Evolutionary conservation across 2,888 invertebrate genomes (phyloP), one percentile per base, ranked within the genome.

Genomic region (Nineta flava): DNA sequence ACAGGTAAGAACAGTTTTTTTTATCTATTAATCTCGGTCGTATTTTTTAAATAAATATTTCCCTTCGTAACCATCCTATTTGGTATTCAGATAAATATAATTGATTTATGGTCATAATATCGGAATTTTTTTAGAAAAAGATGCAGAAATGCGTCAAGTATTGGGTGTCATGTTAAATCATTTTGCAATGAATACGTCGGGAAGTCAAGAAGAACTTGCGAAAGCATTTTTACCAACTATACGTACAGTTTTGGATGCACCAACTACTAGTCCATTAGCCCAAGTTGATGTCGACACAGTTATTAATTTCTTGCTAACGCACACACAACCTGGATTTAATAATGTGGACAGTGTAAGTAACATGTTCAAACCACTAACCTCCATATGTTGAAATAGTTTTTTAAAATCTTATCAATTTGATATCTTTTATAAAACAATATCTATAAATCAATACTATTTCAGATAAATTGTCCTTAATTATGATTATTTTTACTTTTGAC

Each of bases 211-310:
- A 45, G 65, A 72, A 52, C 60, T 81, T 35, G 74, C 74, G 65
- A 78, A 77, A 59, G 81, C 86, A 3, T 77, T 91, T 12, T 60
- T 90, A 46, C 83, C 85, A 0, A 87, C 86, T 0, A 62, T 92
- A 1, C 73, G 75, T 19, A 76, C 80, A 1, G 66, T 92, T 4
- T 75, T 81, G 9, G 76, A 80, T 55, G 87, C 90, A 0, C 87
- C 87, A 0, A 71, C 75, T 5, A 78, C 75, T 47, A 87, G 87
- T 55, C 85, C 87, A 0, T 65, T 91, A 5, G 73, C 77, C 2
- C 81, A 83, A 56, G 78, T 92, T 31, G 80, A 87, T 57, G 73
- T 81, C 1, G 77, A 81, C 48, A 80, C 81, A 40, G 79, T 91
- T 1, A 77, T 83, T 1, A 75, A 76, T 48, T 83, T 90, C 58